Base-by-base conservation (phyloP, 2,797 vertebrate species). In the Xerus rutilus region DNA sequence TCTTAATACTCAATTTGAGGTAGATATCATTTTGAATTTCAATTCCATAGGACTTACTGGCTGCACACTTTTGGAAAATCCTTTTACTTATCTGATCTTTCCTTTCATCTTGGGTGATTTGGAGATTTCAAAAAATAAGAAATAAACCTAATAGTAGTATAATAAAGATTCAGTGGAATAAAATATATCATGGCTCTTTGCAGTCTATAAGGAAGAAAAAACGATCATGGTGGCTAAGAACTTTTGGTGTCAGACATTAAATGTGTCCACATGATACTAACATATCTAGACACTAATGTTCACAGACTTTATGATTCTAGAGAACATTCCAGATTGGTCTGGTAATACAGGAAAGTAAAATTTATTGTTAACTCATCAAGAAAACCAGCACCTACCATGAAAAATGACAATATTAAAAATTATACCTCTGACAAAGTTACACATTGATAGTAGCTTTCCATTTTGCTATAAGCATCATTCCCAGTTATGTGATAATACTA, bases 361-460 rank as follows among this genome's bases (percentile, higher is more conserved):
- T 8, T 30, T 3, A 73, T 65, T 52, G 45, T 86, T 62, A 49
- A 84, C 18, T 23, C 54, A 45, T 54, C 14, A 67, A 21, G 70
- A 62, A 93, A 89, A 87, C 35, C 2, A 70, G 43, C 10, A 69
- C 20, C 15, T 45, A 88, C 49, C 47, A 57, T 81, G 62, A 35
- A 77, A 92, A 97, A 89, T 77, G 30, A 79, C 62, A 86, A 57
- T 47, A 89, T 62, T 84, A 86, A 94, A 91, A 86, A 73, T 95
- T 83, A 45, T 7, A 49, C 52, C 14, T 89, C 54, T 94, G 49
- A 91, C 85, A 89, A 92, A 96, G 77, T 91, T 85, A 65, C 21
- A 52, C 64, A 35, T 47, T 52, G 32, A 85, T 17, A 69, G 43
- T 62, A 95, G 35, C 23, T 93, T 97, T 92, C 67, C 69, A 74